These are phyloP conservation scores for Spodoptera exigua DNA, from an alignment of 2,888 invertebrate genomes.

Conservation along the genomic window DNA sequence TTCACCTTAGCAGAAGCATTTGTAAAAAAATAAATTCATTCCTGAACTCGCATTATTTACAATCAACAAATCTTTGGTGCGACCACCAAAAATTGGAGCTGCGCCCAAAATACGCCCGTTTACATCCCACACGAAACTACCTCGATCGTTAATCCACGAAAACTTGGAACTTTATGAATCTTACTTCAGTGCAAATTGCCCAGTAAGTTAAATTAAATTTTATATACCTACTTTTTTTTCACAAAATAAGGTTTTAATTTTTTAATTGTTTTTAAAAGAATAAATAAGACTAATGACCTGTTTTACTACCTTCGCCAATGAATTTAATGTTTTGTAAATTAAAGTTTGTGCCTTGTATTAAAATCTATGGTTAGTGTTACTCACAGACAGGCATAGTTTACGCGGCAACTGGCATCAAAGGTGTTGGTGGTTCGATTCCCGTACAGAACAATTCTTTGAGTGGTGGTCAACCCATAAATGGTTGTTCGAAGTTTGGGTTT, in stretches of 20 bases:
- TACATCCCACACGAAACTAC: constrained; percentile 35
- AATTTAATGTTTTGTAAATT: no score
- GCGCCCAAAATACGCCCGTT: constrained; percentile 30
- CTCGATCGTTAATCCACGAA: constrained; percentile 36
- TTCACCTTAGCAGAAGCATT: no score
- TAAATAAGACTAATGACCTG: no score
- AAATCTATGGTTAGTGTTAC: no score
- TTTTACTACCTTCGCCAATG: no score
- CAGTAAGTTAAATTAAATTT: constrained; percentile 48
- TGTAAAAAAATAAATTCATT: neutral
- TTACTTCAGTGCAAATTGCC: constrained; percentile 27
- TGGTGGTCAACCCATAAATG: no score
- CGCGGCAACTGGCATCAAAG: no score
- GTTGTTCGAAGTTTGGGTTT: no score
- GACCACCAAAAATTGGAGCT: constrained; percentile 23
- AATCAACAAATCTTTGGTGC: constrained; percentile 16
- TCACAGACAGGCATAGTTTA: no score
- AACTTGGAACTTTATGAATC: constrained; percentile 56
- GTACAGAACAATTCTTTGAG: no score
- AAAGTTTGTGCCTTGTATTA: no score
- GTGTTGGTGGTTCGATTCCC: no score
- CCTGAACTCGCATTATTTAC: constrained; percentile 10
- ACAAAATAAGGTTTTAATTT: constrained; percentile 30
- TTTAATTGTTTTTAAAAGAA: neutral
- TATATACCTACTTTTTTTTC: constrained; percentile 31